Evolutionary conservation across 1,140 invertebrate genomes (phyloP).

Genomic region (Cherax quadricarinatus): DNA sequence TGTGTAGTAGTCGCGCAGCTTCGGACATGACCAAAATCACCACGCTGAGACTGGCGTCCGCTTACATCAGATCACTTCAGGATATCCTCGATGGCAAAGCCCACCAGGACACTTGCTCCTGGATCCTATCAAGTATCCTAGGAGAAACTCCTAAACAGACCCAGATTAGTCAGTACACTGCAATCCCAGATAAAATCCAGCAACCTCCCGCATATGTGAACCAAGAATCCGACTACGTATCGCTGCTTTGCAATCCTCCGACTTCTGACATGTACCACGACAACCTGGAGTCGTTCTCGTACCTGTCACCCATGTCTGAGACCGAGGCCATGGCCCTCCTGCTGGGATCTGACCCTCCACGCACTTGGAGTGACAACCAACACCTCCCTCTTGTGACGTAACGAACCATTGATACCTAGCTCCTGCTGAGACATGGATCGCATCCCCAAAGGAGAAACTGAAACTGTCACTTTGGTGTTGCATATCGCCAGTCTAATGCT

Average conservation of each 20-base stretch:
- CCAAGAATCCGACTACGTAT: slow-evolving; percentile 28
- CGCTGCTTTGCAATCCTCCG: slow-evolving; percentile 2
- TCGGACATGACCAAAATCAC: slow-evolving; percentile 39
- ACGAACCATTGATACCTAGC: background rate
- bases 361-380: slow-evolving; percentile 14
- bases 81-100: slow-evolving; percentile 34
- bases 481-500: too few species aligned
- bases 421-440: background rate
- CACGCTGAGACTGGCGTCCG: slow-evolving; percentile 23
- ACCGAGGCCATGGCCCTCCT: slow-evolving; percentile 33
- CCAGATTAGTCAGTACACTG: background rate
- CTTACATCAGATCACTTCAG: slow-evolving; percentile 37
- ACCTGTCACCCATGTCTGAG: slow-evolving; percentile 36
- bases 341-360: slow-evolving; percentile 16
- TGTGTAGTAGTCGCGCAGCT: slow-evolving; percentile 18
- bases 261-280: slow-evolving; percentile 7
- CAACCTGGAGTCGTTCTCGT: slow-evolving; percentile 24
- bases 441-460: too few species aligned
- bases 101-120: slow-evolving; percentile 37
- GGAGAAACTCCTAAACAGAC: background rate
- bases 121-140: slow-evolving; percentile 31
- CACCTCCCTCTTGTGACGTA: slow-evolving; percentile 23
- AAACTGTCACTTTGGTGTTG: too few species aligned
- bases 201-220: background rate
- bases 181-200: background rate